These are phyloP conservation scores for Vidua chalybeata DNA, from an alignment of 2,113 vertebrate species.

Conservation along the genomic window DNA sequence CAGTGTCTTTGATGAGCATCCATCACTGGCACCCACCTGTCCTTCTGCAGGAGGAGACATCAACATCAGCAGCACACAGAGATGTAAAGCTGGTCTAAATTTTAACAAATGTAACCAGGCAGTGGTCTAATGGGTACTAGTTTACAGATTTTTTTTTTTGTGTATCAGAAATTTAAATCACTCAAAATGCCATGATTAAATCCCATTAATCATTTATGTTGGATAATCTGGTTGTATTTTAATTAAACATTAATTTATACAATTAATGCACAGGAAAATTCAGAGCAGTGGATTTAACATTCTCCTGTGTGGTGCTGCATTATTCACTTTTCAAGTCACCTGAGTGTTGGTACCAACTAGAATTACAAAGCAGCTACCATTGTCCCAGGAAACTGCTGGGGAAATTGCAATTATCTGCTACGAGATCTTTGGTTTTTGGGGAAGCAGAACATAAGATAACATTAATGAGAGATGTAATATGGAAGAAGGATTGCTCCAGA, in stretches of 20 bases:
- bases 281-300: not conserved
- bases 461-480: not conserved
- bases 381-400: not conserved
- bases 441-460: not conserved
- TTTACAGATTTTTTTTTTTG: not conserved
- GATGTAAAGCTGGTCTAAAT: not conserved
- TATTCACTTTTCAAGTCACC: not conserved
- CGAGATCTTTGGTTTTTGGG: not conserved
- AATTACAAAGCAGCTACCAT: not conserved
- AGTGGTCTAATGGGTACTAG: not conserved
- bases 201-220: not conserved
- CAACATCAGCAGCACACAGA: not conserved
- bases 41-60: not conserved
- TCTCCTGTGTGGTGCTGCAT: not conserved
- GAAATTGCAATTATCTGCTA: not conserved
- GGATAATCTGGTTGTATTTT: not conserved
- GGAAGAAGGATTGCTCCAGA: not conserved
- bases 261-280: not conserved
- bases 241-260: not conserved
- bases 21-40: rapidly evolving
- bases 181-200: not conserved
- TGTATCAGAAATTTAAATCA: not conserved
- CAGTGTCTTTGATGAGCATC: not conserved
- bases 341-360: too few relatives aligned
- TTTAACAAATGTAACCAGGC: not conserved